These are phyloP conservation scores for Aradus depressus DNA, from an alignment of 2,888 invertebrate genomes.

Conservation along the genomic window DNA sequence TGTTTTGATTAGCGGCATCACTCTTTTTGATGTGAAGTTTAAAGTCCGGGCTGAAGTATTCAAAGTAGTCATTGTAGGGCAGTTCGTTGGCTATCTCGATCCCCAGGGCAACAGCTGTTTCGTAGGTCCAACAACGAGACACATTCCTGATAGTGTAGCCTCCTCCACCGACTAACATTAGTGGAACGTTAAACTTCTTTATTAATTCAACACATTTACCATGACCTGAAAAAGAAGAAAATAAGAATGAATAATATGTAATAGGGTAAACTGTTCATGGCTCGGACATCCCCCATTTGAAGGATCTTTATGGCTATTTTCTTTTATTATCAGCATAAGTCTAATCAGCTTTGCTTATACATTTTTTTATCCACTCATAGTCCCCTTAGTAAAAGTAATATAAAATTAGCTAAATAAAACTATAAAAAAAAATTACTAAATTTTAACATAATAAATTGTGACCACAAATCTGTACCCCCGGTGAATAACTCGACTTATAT, in stretches of 20 bases:
- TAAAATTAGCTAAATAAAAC: too few species aligned
- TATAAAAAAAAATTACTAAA: too few species aligned
- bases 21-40: constrained; percentile 97
- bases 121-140: constrained; percentile 98
- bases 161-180: constrained; percentile 94
- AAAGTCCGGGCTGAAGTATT: constrained; percentile 99
- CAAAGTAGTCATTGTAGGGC: constrained; percentile 99
- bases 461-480: too few species aligned
- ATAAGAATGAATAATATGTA: too few species aligned
- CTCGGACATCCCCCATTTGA: too few species aligned
- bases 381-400: constrained; percentile 2
- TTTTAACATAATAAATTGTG: too few species aligned
- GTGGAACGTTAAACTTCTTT: constrained; percentile 91
- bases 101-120: constrained; percentile 92
- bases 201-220: constrained; percentile 97
- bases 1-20: constrained; percentile 98
- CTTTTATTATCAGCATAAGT: too few species aligned
- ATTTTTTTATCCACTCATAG: not conserved
- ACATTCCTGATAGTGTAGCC: constrained; percentile 99
- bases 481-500: too few species aligned
- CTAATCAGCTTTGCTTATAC: too few species aligned
- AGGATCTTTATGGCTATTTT: too few species aligned
- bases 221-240: constrained; percentile 50
- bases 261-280: too few species aligned
- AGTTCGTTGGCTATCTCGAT: constrained; percentile 96